Percentiles rank a stretch among this genome's conserved stretches.
Evolutionary conservation across 2,888 invertebrate species (phyloP).

Genomic region (Leptinotarsa haldemani): DNA sequence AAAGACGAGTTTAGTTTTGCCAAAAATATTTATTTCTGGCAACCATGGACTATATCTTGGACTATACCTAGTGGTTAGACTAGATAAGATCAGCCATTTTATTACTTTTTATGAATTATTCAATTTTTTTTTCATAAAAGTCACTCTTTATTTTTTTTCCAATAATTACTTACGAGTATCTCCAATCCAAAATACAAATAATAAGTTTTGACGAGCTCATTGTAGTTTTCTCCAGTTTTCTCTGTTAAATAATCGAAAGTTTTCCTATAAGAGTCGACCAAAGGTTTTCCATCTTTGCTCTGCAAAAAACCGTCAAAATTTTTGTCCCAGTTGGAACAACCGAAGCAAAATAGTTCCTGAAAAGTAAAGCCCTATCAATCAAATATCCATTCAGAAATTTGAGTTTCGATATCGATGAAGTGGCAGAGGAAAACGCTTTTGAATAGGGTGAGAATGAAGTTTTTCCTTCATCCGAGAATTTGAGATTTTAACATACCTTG

Average conservation of each 20-base stretch:
- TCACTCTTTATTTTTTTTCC: too few relatives aligned
- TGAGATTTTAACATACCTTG: constrained; percentile 36
- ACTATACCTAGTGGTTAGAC: too few relatives aligned
- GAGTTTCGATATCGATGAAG: too few relatives aligned
- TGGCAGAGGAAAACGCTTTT: too few relatives aligned
- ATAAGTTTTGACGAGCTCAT: constrained; percentile 69
- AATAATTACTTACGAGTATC: constrained; percentile 40
- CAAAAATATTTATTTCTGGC: too few relatives aligned
- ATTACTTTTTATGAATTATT: too few relatives aligned
- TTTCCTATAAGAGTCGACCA: constrained; percentile 62
- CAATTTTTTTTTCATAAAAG: too few relatives aligned
- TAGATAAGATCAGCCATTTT: too few relatives aligned
- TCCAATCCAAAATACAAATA: constrained; percentile 67
- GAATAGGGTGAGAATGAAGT: too few relatives aligned
- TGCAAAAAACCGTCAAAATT: constrained; percentile 28
- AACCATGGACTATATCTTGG: too few relatives aligned
- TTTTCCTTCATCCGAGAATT: too few relatives aligned
- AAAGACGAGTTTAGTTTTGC: too few relatives aligned
- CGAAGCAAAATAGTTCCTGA: constrained; percentile 45
- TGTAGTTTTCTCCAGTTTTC: constrained; percentile 67
- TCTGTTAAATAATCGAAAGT: constrained; percentile 67
- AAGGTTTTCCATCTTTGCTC: constrained; percentile 63
- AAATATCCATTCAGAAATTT: background rate
- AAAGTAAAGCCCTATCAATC: constrained; percentile 1
- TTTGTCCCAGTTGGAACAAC: constrained; percentile 40